Evolutionary conservation across 2,888 invertebrate species (phyloP), one percentile per base, ranked within the genome.

Genomic region (Morpho helenor): DNA sequence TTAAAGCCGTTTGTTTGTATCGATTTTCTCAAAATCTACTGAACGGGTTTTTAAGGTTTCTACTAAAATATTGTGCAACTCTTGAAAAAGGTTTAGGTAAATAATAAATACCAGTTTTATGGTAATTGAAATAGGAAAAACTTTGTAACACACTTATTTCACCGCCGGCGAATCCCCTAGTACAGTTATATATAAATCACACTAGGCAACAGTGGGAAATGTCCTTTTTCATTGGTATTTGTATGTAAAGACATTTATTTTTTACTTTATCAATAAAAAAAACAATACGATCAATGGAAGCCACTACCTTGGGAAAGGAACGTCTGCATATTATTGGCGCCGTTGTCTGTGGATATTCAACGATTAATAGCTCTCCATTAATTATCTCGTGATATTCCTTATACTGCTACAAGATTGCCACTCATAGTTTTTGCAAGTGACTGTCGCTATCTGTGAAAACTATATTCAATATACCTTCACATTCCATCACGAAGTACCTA

Each of bases 321-420:
- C 47, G 49, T 49, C 51, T 43, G 44, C 58, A 23, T 45, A 52
- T 51, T 56, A 43, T 57, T 59, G 52, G 55, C 60, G 60, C 61
- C 64, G 63, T 62, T 75, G 65, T 68, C 72, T 82, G 80, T 75
- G 72, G 75, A 71, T 75, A 80, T 78, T 74, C 73, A 72, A 73
- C 78, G 76, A 80, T 80, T 79, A 80, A 81, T 79, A 79, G 79
- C 74, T 76, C 74, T 80, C 80, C 82, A 83, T 83, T 83, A 84
- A 84, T 84, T 83, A 73, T 73, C 74, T 74, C 70, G 76, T 74
- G 73, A 73, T 80, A 77, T 79, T 75, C 75, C 64, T 67, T 63
- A 65, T 70, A 67, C 63, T 66, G 65, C 64, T 63, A 63, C 5
- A 31, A 31, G 31, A 31, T 67, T 63, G 42, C 45, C 9, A 10